These are phyloP conservation scores for Drosophila bipectinata DNA, from an alignment of 1,140 invertebrate genomes.

Conservation along the genomic window DNA sequence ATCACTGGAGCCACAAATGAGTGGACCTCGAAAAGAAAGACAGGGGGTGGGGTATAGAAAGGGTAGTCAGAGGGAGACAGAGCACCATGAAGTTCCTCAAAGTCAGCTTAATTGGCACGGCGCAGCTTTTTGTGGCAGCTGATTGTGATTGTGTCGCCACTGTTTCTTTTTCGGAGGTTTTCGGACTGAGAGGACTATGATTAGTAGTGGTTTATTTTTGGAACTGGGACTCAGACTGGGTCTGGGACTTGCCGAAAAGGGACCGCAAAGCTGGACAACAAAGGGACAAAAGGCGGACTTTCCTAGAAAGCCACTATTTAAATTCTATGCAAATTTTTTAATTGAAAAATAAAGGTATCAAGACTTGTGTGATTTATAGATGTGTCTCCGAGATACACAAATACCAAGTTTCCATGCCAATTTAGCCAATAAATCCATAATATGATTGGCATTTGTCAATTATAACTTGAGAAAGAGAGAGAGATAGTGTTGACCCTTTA, in stretches of 20 bases:
- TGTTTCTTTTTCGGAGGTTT: constrained; percentile 2
- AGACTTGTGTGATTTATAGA: no score
- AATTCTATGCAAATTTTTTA: neutral
- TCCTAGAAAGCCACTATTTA: neutral
- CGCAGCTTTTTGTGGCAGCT: constrained; percentile 45
- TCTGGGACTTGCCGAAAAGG: constrained; percentile 6
- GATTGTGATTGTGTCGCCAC: constrained; percentile 39
- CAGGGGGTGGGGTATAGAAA: neutral
- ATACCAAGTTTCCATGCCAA: neutral
- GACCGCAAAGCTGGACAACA: constrained; percentile 18
- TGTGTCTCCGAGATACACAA: no score
- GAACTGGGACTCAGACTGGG: neutral
- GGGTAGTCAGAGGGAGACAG: neutral
- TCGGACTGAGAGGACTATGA: constrained; percentile 13
- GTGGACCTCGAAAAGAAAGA: constrained; percentile 2
- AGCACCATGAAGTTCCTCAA: constrained; percentile 56
- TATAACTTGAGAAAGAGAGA: neutral
- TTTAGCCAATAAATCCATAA: neutral
- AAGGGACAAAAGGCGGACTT: neutral
- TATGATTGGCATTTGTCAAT: neutral
- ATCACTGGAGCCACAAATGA: constrained; percentile 67
- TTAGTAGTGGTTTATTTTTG: constrained; percentile 17
- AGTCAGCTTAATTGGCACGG: constrained; percentile 71
- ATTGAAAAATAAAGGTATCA: no score
- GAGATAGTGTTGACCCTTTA: neutral